Evolutionary conservation across 2,113 vertebrate genomes (phyloP), one percentile per base, ranked within the genome.

Genomic region (Ctenomys sociabilis): DNA sequence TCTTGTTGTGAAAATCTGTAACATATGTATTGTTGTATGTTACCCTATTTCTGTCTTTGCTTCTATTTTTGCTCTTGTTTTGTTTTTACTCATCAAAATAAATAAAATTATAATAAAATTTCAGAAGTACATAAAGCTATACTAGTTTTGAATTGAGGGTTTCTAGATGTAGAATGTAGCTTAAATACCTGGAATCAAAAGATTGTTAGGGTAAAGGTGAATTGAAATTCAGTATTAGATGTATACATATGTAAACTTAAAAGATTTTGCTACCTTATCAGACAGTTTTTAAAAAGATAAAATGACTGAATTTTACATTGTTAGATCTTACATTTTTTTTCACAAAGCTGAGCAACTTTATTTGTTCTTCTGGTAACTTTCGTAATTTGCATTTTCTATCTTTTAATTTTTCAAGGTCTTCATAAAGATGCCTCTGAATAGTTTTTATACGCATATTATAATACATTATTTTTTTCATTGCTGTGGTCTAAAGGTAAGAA

Each of bases 381-480:
- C 98, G 97, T 49, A 98, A 95, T 86, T 97, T 98, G 97, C 94
- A 98, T 97, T 98, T 99, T 95, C 97, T 98, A 91, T 99, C 98
- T 59, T 91, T 97, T 68, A 99, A 97, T 92, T 96, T 98, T 78
- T 98, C 96, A 85, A 97, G 97, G 1, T 97, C 97, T 97, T 99
- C 98, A 59, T 96, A 97, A 85, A 99, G 98, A 88, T 98, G 98
- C 52, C 99, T 98, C 87, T 98, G 98, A 91, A 98, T 97, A 17
- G 97, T 98, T 91, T 98, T 99, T 70, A 99, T 97, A 32, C 98
- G 98, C 99, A 99, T 99, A 95, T 99, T 99, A 95, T 99, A 99
- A 97, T 99, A 99, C 99, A 99, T 99, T 92, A 98, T 98, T 98
- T 99, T 99, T 98, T 99, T 99, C 98, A 99, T 98, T 87, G 99